A percentile compares a stretch with the other conserved stretches of the same genome.
Evolutionary conservation across 1,140 invertebrate species (phyloP).

Genomic region (Sweltsa coloradensis): DNA sequence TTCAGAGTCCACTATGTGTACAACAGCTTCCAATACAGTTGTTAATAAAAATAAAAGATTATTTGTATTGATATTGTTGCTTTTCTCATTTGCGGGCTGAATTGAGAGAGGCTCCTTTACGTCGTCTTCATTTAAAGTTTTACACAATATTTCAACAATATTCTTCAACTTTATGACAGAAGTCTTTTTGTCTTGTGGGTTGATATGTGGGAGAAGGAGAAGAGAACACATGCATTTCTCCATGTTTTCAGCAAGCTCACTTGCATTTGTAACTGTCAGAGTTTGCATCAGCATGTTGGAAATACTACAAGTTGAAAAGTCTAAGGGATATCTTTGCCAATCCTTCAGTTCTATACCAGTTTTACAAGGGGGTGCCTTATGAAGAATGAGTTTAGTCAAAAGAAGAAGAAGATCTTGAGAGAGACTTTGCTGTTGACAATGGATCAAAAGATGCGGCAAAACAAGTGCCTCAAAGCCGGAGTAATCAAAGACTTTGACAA

Average conservation of each 20-base stretch:
- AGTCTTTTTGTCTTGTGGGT: slow-evolving; percentile 18
- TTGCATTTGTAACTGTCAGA: slow-evolving; percentile 24
- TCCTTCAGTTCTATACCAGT: slow-evolving; percentile 41
- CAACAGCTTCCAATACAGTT: slow-evolving; percentile 38
- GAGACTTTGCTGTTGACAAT: slow-evolving; percentile 32
- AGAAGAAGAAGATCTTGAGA: slow-evolving; percentile 36
- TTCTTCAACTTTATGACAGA: slow-evolving; percentile 25
- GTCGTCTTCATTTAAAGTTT: too few relatives aligned
- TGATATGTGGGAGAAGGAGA: slow-evolving; percentile 47
- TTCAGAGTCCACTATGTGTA: slow-evolving; percentile 37
- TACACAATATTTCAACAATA: too few relatives aligned
- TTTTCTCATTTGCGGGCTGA: too few relatives aligned
- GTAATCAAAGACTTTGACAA: slow-evolving; percentile 48
- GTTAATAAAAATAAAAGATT: slow-evolving; percentile 35
- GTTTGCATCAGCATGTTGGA: slow-evolving; percentile 19
- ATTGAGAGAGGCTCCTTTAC: too few relatives aligned
- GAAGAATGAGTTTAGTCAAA: slow-evolving; percentile 50
- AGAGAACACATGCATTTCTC: slow-evolving; percentile 37
- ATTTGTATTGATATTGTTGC: slow-evolving; percentile 21
- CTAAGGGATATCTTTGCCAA: slow-evolving; percentile 51
- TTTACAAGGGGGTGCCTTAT: slow-evolving; percentile 47
- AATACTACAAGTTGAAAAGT: slow-evolving; percentile 27
- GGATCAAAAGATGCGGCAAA: slow-evolving; percentile 50
- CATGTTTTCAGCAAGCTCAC: slow-evolving; percentile 28
- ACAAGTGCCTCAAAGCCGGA: slow-evolving; percentile 60